phyloP scores from a whole-genome alignment of 2,888 invertebrate genomes.

The Eilema sororculum region DNA sequence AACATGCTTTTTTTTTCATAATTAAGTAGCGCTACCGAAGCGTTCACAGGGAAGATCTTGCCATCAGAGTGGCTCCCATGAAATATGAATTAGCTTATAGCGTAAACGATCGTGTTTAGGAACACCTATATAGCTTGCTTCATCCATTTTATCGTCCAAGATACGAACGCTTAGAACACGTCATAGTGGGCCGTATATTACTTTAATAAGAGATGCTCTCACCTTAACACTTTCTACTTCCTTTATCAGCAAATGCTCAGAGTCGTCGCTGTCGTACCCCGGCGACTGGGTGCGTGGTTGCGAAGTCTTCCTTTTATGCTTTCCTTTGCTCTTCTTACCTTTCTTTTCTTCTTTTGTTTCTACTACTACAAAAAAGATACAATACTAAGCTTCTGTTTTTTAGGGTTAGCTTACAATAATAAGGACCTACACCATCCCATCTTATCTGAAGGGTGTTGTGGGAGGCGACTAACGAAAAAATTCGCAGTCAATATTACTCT shows the following conservation, averaged over 20 bases:
- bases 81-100: no score
- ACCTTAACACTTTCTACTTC: conserved; percentile 82
- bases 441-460: no score
- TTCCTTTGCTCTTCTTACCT: conserved; percentile 72
- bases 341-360: conserved; percentile 72
- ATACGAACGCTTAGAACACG: no score
- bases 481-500: no score
- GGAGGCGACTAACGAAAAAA: no score
- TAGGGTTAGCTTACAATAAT: background rate
- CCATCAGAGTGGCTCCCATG: no score
- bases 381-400: background rate
- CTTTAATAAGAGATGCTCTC: background rate
- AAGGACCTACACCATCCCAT: no score
- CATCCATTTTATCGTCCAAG: no score
- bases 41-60: background rate
- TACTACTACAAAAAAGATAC: background rate
- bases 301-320: conserved; percentile 65
- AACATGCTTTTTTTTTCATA: no score
- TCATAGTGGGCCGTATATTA: background rate
- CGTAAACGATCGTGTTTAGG: no score
- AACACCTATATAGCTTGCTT: no score
- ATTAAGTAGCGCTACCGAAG: background rate
- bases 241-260: conserved; percentile 75
- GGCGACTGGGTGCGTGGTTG: conserved; percentile 62
- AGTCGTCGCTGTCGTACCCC: conserved; percentile 74